Evolutionary conservation across 2,113 vertebrate species (phyloP).

Genomic region (Tapirus terrestris): DNA sequence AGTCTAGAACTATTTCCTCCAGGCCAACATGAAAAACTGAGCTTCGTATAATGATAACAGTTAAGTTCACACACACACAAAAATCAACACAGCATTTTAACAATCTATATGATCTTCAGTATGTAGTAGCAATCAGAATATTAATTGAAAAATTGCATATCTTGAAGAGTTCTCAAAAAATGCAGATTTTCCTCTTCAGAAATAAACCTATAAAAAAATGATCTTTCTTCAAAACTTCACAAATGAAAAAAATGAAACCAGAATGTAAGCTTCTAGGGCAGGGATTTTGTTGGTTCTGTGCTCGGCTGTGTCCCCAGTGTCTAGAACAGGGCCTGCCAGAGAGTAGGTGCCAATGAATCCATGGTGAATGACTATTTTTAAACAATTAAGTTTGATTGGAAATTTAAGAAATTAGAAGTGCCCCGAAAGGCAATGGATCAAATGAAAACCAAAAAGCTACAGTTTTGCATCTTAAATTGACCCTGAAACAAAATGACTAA

Average conservation of each 20-base stretch:
- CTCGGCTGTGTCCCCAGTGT: not conserved
- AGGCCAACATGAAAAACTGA: not conserved
- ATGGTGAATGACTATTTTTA: not conserved
- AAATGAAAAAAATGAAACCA: not conserved
- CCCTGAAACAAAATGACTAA: not conserved
- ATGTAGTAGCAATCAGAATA: not conserved
- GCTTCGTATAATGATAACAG: not conserved
- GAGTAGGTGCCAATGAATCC: not conserved
- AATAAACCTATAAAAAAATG: not conserved
- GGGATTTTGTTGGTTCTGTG: not conserved
- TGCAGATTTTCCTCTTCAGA: conserved; percentile 4
- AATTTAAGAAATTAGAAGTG: not conserved
- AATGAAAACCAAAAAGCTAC: not conserved
- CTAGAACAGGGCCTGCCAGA: not conserved
- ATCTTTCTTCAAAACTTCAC: not conserved
- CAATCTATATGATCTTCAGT: not conserved
- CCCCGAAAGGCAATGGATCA: not conserved
- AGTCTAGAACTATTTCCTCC: not conserved
- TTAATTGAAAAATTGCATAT: not conserved
- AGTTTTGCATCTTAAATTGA: not conserved
- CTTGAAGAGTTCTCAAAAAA: not conserved
- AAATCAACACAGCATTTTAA: not conserved
- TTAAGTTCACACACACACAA: not conserved
- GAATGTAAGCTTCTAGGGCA: not conserved
- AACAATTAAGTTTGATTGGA: not conserved